Conservation (phyloP, 2,113 vertebrate species). For the Pavo muticus region DNA sequence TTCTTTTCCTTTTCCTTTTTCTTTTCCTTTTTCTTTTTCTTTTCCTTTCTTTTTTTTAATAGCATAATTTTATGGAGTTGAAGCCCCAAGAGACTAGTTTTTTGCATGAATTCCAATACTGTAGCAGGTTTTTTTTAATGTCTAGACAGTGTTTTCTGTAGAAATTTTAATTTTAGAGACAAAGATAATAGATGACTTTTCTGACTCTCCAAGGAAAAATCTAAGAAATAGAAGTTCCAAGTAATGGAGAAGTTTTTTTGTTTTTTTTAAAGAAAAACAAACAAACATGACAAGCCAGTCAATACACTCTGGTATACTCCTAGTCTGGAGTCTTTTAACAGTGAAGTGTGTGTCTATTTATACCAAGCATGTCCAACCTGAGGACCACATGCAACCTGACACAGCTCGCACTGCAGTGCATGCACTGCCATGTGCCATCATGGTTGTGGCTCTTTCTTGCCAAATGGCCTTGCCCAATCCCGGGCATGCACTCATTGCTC, state of each 20-base stretch:
- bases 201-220: not conserved
- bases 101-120: not conserved
- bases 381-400: too few relatives aligned
- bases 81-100: not conserved
- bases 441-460: too few relatives aligned
- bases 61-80: not conserved
- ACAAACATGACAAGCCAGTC: not conserved
- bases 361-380: too few relatives aligned
- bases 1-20: too few relatives aligned
- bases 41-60: not conserved
- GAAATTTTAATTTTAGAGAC: not conserved
- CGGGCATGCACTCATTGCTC: too few relatives aligned
- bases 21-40: not conserved
- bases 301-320: not conserved
- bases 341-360: not conserved
- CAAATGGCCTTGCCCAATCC: too few relatives aligned
- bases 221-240: not conserved
- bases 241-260: not conserved
- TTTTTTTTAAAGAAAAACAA: not conserved
- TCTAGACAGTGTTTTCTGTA: not conserved
- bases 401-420: too few relatives aligned
- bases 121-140: not conserved
- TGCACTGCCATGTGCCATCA: too few relatives aligned
- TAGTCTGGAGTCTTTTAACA: not conserved
- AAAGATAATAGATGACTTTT: accelerated